Percentiles rank a stretch among this genome's conserved stretches.
phyloP scores from a whole-genome alignment of 2,113 vertebrate species.

The Emydocephalus ijimae region DNA sequence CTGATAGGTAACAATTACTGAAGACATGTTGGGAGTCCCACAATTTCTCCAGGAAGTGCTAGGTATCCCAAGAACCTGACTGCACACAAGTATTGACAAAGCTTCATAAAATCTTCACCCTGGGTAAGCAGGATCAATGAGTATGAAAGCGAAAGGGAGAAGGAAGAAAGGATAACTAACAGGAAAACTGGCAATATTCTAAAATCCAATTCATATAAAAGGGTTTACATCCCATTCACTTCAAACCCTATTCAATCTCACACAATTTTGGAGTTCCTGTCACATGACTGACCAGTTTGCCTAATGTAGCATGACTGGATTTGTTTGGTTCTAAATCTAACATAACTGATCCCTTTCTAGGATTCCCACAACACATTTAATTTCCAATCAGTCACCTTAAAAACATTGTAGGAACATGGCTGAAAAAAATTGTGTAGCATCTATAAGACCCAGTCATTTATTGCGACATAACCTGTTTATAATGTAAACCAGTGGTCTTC shows the following conservation, averaged over 20 bases:
- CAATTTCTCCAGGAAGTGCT: background rate
- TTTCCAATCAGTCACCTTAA: background rate
- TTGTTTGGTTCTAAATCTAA: background rate
- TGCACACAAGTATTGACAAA: background rate
- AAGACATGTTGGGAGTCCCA: background rate
- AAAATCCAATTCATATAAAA: background rate
- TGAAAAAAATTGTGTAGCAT: background rate
- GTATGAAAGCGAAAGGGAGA: background rate
- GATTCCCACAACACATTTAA: background rate
- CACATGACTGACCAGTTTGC: background rate
- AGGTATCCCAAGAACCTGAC: background rate
- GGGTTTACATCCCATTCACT: background rate
- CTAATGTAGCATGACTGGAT: background rate
- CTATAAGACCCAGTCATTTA: background rate
- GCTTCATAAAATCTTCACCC: background rate
- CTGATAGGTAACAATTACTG: background rate
- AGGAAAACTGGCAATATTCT: background rate
- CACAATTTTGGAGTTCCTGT: background rate
- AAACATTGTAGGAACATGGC: background rate
- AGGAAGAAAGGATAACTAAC: background rate
- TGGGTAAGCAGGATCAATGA: background rate
- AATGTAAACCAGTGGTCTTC: background rate
- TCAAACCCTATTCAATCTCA: background rate
- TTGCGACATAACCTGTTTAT: background rate
- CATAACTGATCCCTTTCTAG: background rate